Evolutionary conservation across 2,888 invertebrate species (phyloP), one percentile per base, ranked within the genome.

Genomic region (Aphelenchoides bicaudatus): DNA sequence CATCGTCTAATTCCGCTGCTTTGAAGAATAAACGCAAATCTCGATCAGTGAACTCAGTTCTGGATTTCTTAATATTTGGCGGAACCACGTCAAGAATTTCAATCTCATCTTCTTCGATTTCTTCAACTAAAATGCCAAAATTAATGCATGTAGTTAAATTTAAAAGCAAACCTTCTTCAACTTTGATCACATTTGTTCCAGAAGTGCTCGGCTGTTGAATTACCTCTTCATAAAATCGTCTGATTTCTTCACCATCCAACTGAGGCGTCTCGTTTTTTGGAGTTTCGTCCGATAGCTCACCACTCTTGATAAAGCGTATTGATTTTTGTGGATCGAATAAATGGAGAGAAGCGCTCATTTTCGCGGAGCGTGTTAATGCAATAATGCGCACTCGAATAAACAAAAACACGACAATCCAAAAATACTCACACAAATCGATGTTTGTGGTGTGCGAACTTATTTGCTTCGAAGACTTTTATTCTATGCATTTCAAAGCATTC

Each of bases 1-100:
- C 10, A 50, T 71, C 59, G 2, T 67, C 66, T 8, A 65, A 61
- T 31, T 65, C 61, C 8, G 67, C 69, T 10, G 69, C 69, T 48
- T 62, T 65, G 38, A 72, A 58, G 56, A 65, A 72, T 6, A 52
- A 43, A 39, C 63, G 58, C 1, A 54, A 27, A 58, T 69, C 69
- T 21, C 66, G 46, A 5, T 57, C 60, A 66, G 23, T 25, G 43
- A 25, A 6, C 10, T 10, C 43, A 6, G 10, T 43, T n/a, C 6
- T 43, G 16, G 43, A 43, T n/a, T 6, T 43, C 23, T 8, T 25
- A 34, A 13, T n/a, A n/a, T 13, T 34, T 34, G 10, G 43, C 43
- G 43, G 23, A 6, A 10, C 8, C 10, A 21, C 25, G 43, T 19
- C 8, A 10, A n/a, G 10, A 19, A 6, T 43, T 43, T 43, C 43